These are phyloP conservation scores for Ivindomyrus marchei DNA, from an alignment of 2,113 vertebrate species.

Conservation along the genomic window DNA sequence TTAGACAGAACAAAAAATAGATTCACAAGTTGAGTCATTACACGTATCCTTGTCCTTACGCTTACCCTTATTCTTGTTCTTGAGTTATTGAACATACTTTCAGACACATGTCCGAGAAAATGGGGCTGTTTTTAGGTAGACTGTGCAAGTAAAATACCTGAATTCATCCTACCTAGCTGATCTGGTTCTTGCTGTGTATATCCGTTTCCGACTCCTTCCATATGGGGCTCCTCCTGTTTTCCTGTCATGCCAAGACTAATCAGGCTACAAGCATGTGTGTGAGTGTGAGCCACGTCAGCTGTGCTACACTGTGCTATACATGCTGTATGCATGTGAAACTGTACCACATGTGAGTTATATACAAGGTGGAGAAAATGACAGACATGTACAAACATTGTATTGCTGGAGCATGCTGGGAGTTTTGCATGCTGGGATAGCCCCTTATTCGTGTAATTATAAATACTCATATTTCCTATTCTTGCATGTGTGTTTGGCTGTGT, in stretches of 20 bases:
- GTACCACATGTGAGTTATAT: neutral
- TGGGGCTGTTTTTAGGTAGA: constrained; percentile 5
- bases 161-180: neutral
- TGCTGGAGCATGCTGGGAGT: neutral
- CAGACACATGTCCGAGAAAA: neutral
- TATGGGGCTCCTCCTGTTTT: constrained; percentile 39
- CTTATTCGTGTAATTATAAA: neutral
- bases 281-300: neutral
- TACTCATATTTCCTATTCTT: neutral
- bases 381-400: neutral
- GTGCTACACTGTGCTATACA: neutral
- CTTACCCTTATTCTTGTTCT: neutral
- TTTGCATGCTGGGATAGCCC: neutral
- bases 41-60: neutral
- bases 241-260: constrained; percentile 31
- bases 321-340: neutral
- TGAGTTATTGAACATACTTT: neutral
- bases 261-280: constrained; percentile 14
- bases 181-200: constrained; percentile 29
- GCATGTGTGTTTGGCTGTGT: neutral
- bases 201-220: constrained; percentile 43
- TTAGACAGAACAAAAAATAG: neutral
- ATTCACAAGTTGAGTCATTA: neutral
- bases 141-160: constrained; percentile 24
- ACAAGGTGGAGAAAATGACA: neutral